These are phyloP conservation scores for Zaprionus davidi DNA, from an alignment of 1,140 invertebrate genomes.

Conservation along the genomic window DNA sequence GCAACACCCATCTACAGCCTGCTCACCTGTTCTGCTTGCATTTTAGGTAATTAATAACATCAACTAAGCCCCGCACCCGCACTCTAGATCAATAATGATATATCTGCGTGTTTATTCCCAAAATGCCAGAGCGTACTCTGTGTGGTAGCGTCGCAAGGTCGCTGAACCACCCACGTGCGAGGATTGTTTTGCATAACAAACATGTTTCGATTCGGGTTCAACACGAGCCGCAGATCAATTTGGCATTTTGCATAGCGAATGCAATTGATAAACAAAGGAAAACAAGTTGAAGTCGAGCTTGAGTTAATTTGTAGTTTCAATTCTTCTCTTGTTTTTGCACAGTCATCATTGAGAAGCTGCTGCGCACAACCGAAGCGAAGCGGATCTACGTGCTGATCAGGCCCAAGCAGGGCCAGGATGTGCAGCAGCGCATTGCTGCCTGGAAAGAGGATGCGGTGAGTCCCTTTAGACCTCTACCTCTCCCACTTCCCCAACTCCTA, in stretches of 20 bases:
- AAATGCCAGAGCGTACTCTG: background rate
- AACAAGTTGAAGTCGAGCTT: background rate
- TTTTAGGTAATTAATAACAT: background rate
- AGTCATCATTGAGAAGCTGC: constrained; percentile 92
- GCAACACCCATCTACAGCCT: background rate
- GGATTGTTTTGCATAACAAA: constrained; percentile 3
- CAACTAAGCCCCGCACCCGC: background rate
- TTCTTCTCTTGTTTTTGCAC: constrained; percentile 30
- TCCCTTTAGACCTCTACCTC: background rate
- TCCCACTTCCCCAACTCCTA: background rate
- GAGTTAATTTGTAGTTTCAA: background rate
- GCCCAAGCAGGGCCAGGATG: constrained; percentile 90
- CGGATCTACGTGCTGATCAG: constrained; percentile 91
- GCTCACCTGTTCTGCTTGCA: background rate
- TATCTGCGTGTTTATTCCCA: background rate
- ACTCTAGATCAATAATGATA: background rate
- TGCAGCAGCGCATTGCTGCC: constrained; percentile 88
- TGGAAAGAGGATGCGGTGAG: constrained; percentile 86
- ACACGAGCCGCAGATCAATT: background rate
- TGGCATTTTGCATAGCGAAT: background rate
- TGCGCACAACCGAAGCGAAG: constrained; percentile 89
- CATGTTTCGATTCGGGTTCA: background rate
- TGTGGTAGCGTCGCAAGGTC: background rate
- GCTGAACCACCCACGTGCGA: background rate
- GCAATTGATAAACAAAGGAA: constrained; percentile 1